Percentiles rank a stretch among this genome's conserved stretches.
Evolutionary conservation across 92 coral and sea anemone species (phyloP).

Genomic region (Phenganax stokvisi): DNA sequence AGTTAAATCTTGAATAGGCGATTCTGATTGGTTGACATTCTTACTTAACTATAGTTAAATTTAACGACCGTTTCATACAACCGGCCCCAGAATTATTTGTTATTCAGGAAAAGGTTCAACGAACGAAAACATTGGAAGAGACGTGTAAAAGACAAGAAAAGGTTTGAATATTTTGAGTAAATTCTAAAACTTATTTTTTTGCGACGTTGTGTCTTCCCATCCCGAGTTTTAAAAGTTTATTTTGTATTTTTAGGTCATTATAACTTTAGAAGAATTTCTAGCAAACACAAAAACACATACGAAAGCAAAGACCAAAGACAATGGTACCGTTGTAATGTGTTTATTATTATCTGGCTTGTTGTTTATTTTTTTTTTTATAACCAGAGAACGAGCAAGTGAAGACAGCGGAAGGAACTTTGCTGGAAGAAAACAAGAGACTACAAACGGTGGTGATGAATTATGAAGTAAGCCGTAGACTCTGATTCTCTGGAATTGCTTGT

Average conservation of each 20-base stretch:
- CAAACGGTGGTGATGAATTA: conserved; percentile 61
- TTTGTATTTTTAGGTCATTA: conserved; percentile 52
- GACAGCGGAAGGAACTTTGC: conserved; percentile 44
- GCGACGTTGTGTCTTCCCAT: neutral
- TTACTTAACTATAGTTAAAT: too few species aligned
- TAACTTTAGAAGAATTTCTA: conserved; percentile 71
- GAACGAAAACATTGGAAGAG: conserved; percentile 73
- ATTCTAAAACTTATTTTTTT: neutral
- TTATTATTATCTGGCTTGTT: neutral
- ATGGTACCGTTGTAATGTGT: neutral
- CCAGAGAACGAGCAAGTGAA: conserved; percentile 26
- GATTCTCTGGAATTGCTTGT: neutral
- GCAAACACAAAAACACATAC: conserved; percentile 39
- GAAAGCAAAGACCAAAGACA: conserved; percentile 7
- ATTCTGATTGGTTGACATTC: too few species aligned
- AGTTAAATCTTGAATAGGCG: too few species aligned
- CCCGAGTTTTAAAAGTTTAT: neutral
- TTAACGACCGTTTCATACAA: too few species aligned
- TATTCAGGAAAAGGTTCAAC: conserved; percentile 66
- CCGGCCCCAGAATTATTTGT: neutral
- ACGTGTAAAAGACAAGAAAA: conserved; percentile 95
- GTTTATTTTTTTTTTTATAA: neutral
- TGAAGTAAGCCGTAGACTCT: conserved; percentile 51
- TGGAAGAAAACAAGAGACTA: conserved; percentile 70
- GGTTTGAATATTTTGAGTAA: conserved; percentile 31